phyloP scores from a whole-genome alignment of 2,888 invertebrate genomes.

The Desoria tigrina region DNA sequence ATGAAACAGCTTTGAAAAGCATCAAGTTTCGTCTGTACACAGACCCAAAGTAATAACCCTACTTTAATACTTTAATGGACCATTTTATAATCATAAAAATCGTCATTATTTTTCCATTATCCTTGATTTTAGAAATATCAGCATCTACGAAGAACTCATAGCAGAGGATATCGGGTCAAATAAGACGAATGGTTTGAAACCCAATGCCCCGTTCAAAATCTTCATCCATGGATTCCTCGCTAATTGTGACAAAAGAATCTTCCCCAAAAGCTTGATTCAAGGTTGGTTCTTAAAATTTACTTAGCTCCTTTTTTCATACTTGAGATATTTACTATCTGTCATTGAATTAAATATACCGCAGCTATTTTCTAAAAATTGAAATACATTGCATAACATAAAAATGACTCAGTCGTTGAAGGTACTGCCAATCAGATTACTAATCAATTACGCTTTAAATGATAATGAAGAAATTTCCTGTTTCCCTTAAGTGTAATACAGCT shows the following conservation, averaged over 20 bases:
- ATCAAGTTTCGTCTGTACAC: slow-evolving; percentile 38
- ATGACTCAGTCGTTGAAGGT: too few relatives aligned
- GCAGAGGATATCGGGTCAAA: slow-evolving; percentile 32
- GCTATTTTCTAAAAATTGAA: too few relatives aligned
- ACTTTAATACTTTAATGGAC: slow-evolving; percentile 1
- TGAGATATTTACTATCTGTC: too few relatives aligned
- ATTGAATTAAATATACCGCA: too few relatives aligned
- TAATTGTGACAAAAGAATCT: slow-evolving; percentile 42
- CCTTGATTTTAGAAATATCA: slow-evolving; percentile 32
- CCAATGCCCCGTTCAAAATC: slow-evolving; percentile 39
- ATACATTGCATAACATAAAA: too few relatives aligned
- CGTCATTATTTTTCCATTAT: background rate
- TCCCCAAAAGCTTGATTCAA: slow-evolving; percentile 40
- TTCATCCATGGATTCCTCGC: slow-evolving; percentile 46
- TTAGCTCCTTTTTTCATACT: too few relatives aligned
- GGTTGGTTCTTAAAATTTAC: too few relatives aligned
- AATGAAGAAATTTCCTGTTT: too few relatives aligned
- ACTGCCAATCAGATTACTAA: too few relatives aligned
- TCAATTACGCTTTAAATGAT: too few relatives aligned
- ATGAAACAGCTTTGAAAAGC: slow-evolving; percentile 34
- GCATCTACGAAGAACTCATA: slow-evolving; percentile 31
- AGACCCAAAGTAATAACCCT: slow-evolving; percentile 33
- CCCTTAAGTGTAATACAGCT: too few relatives aligned
- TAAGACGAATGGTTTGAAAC: slow-evolving; percentile 24
- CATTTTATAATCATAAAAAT: slow-evolving; percentile 2